Evolutionary conservation across 2,888 invertebrate genomes (phyloP).

Genomic region (Teinopalpus imperialis): DNA sequence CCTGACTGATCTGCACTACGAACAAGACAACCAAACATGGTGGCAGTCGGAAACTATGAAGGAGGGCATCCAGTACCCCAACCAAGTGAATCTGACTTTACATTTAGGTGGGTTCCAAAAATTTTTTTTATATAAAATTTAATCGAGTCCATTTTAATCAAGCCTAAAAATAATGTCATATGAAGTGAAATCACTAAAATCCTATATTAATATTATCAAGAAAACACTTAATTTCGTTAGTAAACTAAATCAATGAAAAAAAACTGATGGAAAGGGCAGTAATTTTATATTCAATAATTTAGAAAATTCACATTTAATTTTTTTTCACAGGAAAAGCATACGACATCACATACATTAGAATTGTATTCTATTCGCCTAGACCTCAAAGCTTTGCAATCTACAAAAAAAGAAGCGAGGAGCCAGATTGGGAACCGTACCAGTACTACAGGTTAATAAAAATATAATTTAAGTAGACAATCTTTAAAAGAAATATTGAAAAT

Average conservation of each 20-base stretch:
- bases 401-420: slow-evolving; percentile 89
- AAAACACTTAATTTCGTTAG: too few relatives aligned
- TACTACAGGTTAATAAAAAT: slow-evolving; percentile 96
- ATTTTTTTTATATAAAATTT: too few relatives aligned
- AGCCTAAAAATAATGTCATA: too few relatives aligned
- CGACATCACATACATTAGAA: slow-evolving; percentile 97
- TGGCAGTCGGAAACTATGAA: slow-evolving; percentile 99
- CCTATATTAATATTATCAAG: too few relatives aligned
- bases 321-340: slow-evolving; percentile 91
- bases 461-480: too few relatives aligned
- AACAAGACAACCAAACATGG: slow-evolving; percentile 95
- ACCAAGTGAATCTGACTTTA: slow-evolving; percentile 95
- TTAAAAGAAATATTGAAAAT: too few relatives aligned
- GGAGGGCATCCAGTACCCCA: slow-evolving; percentile 95
- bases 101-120: slow-evolving; percentile 88
- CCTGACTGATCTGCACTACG: slow-evolving; percentile 96
- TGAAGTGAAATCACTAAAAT: too few relatives aligned
- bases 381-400: slow-evolving; percentile 99
- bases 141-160: too few relatives aligned
- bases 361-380: slow-evolving; percentile 96
- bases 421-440: slow-evolving; percentile 94
- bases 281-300: too few relatives aligned
- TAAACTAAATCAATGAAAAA: too few relatives aligned
- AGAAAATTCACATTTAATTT: not conserved
- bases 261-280: too few relatives aligned